A percentile compares a stretch with the other conserved stretches of the same genome.
Evolutionary conservation across 2,888 invertebrate genomes (phyloP).

Genomic region (Tipula lateralis): DNA sequence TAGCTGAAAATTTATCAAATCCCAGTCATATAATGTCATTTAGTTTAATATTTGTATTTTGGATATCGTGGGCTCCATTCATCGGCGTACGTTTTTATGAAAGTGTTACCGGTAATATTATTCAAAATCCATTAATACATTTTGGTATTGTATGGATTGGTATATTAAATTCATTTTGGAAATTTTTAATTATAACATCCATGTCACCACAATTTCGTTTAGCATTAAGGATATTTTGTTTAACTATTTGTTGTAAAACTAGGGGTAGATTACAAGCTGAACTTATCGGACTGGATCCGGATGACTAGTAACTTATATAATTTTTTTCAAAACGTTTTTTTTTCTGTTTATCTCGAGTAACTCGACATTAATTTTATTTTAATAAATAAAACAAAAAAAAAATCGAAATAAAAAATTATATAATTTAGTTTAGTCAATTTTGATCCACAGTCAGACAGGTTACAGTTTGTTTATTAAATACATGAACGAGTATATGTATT

Average conservation of each 20-base stretch:
- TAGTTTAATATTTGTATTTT: slow-evolving; percentile 82
- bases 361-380: not conserved
- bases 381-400: not conserved
- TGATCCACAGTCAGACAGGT: slow-evolving; percentile 15
- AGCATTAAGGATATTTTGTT: slow-evolving; percentile 79
- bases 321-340: not conserved
- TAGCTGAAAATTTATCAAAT: slow-evolving; percentile 85
- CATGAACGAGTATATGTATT: not conserved
- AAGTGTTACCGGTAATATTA: slow-evolving; percentile 58
- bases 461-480: slow-evolving; percentile 14
- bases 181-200: slow-evolving; percentile 81
- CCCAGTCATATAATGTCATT: slow-evolving; percentile 96
- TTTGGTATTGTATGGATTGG: slow-evolving; percentile 94
- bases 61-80: slow-evolving; percentile 92
- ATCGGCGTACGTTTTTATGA: slow-evolving; percentile 77
- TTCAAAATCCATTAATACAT: slow-evolving; percentile 77
- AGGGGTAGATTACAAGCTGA: slow-evolving; percentile 79
- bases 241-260: slow-evolving; percentile 83
- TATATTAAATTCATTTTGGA: slow-evolving; percentile 92
- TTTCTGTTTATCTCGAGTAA: not conserved
- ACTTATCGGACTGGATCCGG: slow-evolving; percentile 79
- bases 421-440: slow-evolving; percentile 27
- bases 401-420: slow-evolving; percentile 14
- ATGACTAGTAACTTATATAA: slow-evolving; percentile 56
- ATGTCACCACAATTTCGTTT: slow-evolving; percentile 90